Percentiles rank a stretch among this genome's conserved stretches.
These are phyloP conservation scores for Salvelinus fontinalis DNA, from an alignment of 2,113 vertebrate species.

Conservation along the genomic window DNA sequence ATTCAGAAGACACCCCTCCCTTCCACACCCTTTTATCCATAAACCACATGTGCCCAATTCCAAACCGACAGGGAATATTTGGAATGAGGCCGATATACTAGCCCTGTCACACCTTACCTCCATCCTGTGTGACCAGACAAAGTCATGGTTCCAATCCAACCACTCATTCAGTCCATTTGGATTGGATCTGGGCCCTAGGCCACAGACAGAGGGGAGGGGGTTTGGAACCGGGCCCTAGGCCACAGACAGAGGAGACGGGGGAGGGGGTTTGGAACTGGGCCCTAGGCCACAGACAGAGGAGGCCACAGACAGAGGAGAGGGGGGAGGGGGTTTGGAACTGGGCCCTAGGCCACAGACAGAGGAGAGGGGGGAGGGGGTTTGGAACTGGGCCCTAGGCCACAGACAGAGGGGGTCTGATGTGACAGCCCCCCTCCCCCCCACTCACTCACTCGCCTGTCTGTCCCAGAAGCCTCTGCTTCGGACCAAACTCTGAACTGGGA, in stretches of 20 bases:
- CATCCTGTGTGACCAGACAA: not conserved
- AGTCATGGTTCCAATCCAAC: not conserved
- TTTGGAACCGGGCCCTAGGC: conserved; percentile 1
- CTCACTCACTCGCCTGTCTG: not conserved
- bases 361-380: not conserved
- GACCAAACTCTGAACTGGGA: not conserved
- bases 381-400: too few species aligned
- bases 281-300: not conserved
- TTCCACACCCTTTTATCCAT: not conserved
- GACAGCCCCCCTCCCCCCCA: not conserved
- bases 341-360: not conserved
- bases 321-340: not conserved
- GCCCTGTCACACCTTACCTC: not conserved
- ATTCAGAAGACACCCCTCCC: not conserved
- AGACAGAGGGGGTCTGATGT: not conserved
- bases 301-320: not conserved
- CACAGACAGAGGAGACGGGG: not conserved
- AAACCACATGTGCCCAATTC: not conserved
- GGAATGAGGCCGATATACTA: not conserved
- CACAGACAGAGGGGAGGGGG: not conserved
- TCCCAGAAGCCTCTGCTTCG: conserved; percentile 8
- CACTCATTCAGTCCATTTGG: not conserved
- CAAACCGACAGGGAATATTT: too few species aligned
- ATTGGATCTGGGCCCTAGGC: conserved; percentile 2
- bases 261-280: not conserved